phyloP scores from a whole-genome alignment of 2,797 vertebrate species.

The Sardinella longiceps region DNA sequence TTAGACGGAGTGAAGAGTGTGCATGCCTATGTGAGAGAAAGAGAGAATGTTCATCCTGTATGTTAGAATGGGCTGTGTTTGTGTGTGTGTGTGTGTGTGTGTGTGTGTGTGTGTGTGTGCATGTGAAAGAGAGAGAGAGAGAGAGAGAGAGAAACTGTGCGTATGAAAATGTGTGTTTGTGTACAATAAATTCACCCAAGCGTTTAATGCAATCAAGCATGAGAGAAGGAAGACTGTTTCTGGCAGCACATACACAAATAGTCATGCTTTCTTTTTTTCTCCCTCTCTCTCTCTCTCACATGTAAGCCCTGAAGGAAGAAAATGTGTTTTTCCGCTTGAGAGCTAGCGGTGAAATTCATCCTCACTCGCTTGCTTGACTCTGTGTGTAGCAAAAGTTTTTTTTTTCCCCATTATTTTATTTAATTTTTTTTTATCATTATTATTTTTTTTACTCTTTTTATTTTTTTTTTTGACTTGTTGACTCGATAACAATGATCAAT shows the following conservation, averaged over 20 bases:
- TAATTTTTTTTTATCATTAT: not conserved
- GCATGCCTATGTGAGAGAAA: not conserved
- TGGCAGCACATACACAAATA: constrained; percentile 50
- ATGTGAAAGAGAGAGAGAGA: too few relatives aligned
- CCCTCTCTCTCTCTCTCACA: too few relatives aligned
- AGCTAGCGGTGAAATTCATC: constrained; percentile 33
- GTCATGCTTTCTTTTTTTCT: constrained; percentile 65
- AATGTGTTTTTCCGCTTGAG: constrained; percentile 49
- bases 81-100: not conserved
- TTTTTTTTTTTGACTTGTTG: not conserved
- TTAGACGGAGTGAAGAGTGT: not conserved
- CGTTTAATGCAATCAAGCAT: constrained; percentile 45
- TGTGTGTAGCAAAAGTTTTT: not conserved
- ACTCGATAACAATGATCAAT: constrained; percentile 34
- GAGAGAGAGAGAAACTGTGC: not conserved
- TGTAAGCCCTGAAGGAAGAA: constrained; percentile 33
- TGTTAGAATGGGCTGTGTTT: not conserved
- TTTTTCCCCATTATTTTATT: too few relatives aligned
- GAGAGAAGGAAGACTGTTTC: constrained; percentile 37
- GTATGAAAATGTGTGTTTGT: constrained; percentile 2
- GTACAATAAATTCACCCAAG: constrained; percentile 37
- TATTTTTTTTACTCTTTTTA: constrained; percentile 7
- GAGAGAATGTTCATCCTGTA: not conserved
- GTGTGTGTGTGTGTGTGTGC: not conserved
- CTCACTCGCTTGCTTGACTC: constrained; percentile 29